Conservation (phyloP, 2,113 vertebrate genomes). For the Suncus etruscus region DNA sequence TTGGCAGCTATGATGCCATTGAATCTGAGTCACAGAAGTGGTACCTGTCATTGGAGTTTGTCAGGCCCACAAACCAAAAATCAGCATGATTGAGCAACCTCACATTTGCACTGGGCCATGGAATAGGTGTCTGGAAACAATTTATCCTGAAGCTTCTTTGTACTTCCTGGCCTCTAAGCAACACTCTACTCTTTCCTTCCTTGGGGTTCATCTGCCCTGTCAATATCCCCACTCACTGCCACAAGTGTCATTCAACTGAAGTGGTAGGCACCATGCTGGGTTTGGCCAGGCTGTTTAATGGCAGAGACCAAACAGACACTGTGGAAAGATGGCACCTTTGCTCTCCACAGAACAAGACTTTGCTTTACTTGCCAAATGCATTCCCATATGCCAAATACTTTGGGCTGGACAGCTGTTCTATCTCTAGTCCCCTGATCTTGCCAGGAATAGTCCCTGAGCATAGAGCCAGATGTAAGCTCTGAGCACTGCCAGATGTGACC, state of each 20-base stretch:
- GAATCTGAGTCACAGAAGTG: not conserved
- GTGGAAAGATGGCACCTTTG: not conserved
- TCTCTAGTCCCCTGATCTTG: too few species aligned
- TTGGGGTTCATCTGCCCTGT: not conserved
- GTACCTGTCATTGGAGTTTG: not conserved
- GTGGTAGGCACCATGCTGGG: not conserved
- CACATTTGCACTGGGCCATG: not conserved
- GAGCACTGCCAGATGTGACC: too few species aligned
- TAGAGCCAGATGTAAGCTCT: too few species aligned
- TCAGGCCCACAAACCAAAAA: constrained; percentile 26
- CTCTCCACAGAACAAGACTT: not conserved
- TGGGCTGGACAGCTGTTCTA: too few species aligned
- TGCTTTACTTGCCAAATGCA: not conserved
- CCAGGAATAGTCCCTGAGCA: too few species aligned
- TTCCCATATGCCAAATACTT: not conserved
- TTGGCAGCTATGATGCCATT: constrained; percentile 13
- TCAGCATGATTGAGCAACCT: not conserved
- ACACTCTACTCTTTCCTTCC: not conserved
- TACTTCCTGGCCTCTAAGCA: not conserved
- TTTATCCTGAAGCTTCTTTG: not conserved
- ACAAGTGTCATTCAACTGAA: not conserved
- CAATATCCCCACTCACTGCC: not conserved
- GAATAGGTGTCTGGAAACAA: not conserved
- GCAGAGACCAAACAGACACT: not conserved
- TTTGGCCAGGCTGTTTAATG: not conserved